Conservation (phyloP, 2,113 vertebrate genomes). For the Larimichthys crocea region DNA sequence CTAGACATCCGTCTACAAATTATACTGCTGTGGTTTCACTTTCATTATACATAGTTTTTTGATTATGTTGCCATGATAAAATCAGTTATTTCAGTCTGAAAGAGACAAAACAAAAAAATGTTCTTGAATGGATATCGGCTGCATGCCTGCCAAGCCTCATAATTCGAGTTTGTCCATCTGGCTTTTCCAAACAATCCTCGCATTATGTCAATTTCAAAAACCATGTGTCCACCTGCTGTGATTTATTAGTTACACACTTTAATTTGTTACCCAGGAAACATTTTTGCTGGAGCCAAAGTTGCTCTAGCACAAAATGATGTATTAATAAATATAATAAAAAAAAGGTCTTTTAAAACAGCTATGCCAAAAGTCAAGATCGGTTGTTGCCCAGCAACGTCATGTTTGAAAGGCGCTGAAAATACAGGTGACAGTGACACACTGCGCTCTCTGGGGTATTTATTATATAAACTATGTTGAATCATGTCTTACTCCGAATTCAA, state of each 20-base stretch:
- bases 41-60: not conserved
- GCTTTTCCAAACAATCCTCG: not conserved
- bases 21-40: not conserved
- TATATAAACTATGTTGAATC: too few relatives aligned
- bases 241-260: not conserved
- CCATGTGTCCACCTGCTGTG: not conserved
- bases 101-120: not conserved
- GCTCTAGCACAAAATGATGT: not conserved
- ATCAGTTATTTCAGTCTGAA: not conserved
- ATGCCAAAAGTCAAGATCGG: too few relatives aligned
- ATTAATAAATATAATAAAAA: not conserved
- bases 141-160: not conserved
- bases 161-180: not conserved
- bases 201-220: not conserved
- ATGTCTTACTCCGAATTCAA: too few relatives aligned
- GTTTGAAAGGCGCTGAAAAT: too few relatives aligned
- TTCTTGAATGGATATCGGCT: not conserved
- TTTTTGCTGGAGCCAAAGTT: not conserved
- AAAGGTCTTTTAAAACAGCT: too few relatives aligned
- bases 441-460: too few relatives aligned
- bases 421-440: too few relatives aligned
- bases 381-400: too few relatives aligned
- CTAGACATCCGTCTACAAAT: not conserved
- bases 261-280: constrained; percentile 7
- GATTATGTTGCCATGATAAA: not conserved